Evolutionary conservation across 2,113 vertebrate genomes (phyloP).

Genomic region (Halichoerus grypus): DNA sequence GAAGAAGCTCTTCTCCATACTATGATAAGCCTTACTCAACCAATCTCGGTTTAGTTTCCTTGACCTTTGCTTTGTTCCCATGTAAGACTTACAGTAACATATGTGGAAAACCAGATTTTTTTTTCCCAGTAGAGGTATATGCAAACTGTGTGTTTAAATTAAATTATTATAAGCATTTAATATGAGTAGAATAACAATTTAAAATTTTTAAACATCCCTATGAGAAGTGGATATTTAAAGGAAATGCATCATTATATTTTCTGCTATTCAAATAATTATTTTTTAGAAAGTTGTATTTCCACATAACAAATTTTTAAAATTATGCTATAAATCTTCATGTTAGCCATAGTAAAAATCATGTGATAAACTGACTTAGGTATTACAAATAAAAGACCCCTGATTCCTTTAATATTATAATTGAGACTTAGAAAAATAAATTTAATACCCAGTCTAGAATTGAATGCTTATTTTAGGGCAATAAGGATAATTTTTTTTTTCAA

Average conservation of each 20-base stretch:
- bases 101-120: background rate
- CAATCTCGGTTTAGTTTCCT: background rate
- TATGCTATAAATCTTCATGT: background rate
- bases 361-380: background rate
- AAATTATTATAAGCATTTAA: background rate
- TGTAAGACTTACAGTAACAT: background rate
- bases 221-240: background rate
- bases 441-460: background rate
- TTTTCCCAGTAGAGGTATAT: background rate
- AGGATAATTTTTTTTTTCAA: background rate
- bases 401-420: background rate
- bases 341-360: background rate
- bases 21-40: background rate
- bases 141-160: background rate
- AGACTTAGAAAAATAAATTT: background rate
- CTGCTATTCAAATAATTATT: background rate
- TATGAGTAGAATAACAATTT: background rate
- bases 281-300: background rate
- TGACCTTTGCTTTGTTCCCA: background rate
- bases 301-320: background rate
- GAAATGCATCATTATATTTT: background rate
- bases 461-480: background rate
- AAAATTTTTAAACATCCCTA: background rate
- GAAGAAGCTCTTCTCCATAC: background rate
- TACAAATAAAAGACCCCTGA: background rate